Conservation (phyloP, 2,797 vertebrate species). For the Silurus lanzhouensis region DNA sequence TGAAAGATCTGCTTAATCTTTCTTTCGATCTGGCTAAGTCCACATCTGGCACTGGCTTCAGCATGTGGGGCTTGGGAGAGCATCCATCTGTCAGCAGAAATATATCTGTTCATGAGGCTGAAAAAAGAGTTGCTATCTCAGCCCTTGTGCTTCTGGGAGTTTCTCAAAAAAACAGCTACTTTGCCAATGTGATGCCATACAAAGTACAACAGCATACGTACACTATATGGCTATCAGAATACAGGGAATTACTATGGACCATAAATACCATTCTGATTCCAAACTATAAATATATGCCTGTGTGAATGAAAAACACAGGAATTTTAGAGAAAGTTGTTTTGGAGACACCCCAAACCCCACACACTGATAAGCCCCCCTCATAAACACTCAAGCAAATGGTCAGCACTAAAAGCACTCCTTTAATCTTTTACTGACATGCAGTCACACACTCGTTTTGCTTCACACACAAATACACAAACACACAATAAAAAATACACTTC, state of each 20-base stretch:
- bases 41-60: slow-evolving; percentile 12
- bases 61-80: slow-evolving; percentile 18
- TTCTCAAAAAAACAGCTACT: slow-evolving; percentile 3
- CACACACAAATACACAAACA: slow-evolving; percentile 43
- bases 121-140: slow-evolving; percentile 67
- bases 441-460: slow-evolving; percentile 15
- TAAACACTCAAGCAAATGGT: slow-evolving; percentile 36
- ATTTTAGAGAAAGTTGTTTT: slow-evolving; percentile 1
- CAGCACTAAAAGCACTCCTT: slow-evolving; percentile 25
- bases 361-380: slow-evolving; percentile 16
- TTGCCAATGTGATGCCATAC: neutral
- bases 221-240: neutral
- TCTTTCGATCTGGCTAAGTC: slow-evolving; percentile 4
- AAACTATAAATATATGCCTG: neutral
- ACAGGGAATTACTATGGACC: neutral
- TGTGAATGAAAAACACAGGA: neutral
- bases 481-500: neutral
- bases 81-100: slow-evolving; percentile 56
- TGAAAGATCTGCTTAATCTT: slow-evolving; percentile 22
- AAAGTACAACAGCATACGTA: neutral
- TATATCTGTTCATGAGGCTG: slow-evolving; percentile 68
- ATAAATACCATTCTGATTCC: neutral
- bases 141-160: slow-evolving; percentile 58
- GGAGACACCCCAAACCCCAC: slow-evolving; percentile 10
- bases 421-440: slow-evolving; percentile 41